phyloP scores from a whole-genome alignment of 2,888 invertebrate genomes.

The Tachystola acroxantha region DNA sequence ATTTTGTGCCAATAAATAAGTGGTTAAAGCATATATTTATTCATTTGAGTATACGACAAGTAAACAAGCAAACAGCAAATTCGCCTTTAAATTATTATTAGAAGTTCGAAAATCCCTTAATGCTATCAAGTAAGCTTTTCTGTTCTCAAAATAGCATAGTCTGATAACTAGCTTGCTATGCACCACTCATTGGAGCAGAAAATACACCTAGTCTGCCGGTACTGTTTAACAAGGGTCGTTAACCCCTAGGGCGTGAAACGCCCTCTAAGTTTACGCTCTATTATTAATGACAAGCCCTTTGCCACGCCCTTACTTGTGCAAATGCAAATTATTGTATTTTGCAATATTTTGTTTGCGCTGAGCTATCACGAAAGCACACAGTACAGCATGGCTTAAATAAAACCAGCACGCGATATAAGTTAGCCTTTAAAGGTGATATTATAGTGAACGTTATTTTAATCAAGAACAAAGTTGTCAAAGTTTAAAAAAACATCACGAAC shows the following conservation, averaged over 20 bases:
- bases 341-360: constrained; percentile 59
- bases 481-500: no score
- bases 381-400: constrained; percentile 12
- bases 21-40: no score
- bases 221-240: constrained; percentile 64
- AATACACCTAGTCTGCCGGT: constrained; percentile 34
- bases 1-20: no score
- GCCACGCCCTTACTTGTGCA: constrained; percentile 53
- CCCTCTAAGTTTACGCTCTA: constrained; percentile 68
- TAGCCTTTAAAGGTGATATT: constrained; percentile 20
- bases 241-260: constrained; percentile 63
- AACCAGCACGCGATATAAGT: constrained; percentile 28
- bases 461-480: no score
- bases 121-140: no score
- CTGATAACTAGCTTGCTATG: constrained; percentile 22
- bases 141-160: background rate
- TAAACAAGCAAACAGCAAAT: no score
- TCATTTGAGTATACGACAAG: no score
- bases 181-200: constrained; percentile 36
- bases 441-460: constrained; percentile 15
- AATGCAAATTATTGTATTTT: constrained; percentile 70
- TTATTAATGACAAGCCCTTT: constrained; percentile 73
- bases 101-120: no score
- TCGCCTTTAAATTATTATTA: no score
- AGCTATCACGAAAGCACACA: constrained; percentile 37